phyloP scores from a whole-genome alignment of 2,888 invertebrate species.

The Macrophya annulata region DNA sequence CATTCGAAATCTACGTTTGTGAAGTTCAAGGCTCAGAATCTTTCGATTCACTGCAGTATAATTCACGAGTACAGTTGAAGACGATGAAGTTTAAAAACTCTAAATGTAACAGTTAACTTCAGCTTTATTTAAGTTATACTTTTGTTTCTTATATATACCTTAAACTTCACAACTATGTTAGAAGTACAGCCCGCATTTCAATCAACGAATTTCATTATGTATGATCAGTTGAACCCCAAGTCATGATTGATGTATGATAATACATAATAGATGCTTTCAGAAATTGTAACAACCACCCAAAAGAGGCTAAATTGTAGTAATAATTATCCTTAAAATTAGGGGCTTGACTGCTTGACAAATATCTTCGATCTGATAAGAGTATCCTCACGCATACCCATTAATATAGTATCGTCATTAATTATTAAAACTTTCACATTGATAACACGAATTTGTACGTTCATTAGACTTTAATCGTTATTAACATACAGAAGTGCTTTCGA shows the following conservation, averaged over 20 bases:
- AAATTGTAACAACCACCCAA: not conserved
- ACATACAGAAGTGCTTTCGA: not conserved
- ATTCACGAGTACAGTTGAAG: not conserved
- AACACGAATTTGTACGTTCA: not conserved
- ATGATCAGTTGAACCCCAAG: not conserved
- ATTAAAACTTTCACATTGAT: not conserved
- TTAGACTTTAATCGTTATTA: not conserved
- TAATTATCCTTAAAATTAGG: not conserved
- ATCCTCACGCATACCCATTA: constrained; percentile 1
- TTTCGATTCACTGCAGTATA: constrained; percentile 20
- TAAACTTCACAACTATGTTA: not conserved
- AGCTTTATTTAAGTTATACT: not conserved
- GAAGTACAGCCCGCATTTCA: not conserved
- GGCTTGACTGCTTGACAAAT: not conserved
- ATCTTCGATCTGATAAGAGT: constrained; percentile 8
- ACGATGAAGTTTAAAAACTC: not conserved
- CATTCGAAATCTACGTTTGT: not conserved
- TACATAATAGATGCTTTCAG: not conserved
- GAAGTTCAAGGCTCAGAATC: constrained; percentile 17
- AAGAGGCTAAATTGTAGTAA: not conserved
- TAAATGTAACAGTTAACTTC: not conserved
- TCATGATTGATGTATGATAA: not conserved
- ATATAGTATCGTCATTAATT: not conserved
- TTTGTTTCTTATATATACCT: not conserved
- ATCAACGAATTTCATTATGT: not conserved